These are phyloP conservation scores for Ctena decussata DNA, from an alignment of 2,888 invertebrate genomes.

Conservation along the genomic window DNA sequence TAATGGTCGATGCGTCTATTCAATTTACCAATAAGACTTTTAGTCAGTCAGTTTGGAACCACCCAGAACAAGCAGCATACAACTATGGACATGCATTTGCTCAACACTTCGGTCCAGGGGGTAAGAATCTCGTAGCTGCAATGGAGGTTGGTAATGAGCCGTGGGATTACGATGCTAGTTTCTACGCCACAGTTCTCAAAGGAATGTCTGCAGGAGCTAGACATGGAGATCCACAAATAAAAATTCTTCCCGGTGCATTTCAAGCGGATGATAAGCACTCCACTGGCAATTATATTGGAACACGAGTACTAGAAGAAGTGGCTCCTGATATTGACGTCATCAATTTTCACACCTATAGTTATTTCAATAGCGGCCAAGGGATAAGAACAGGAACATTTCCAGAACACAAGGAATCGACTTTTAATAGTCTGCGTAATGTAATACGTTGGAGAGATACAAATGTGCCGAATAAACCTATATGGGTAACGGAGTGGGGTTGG, in stretches of 20 bases:
- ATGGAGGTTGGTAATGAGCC: conserved; percentile 78
- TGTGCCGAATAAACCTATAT: conserved; percentile 68
- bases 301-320: conserved; percentile 64
- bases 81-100: conserved; percentile 72
- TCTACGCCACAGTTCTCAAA: conserved; percentile 69
- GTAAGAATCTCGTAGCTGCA: conserved; percentile 68
- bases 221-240: conserved; percentile 61
- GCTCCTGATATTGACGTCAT: conserved; percentile 66
- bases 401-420: conserved; percentile 70
- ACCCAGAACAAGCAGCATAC: conserved; percentile 61
- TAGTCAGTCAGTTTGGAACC: conserved; percentile 67
- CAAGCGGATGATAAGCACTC: conserved; percentile 72
- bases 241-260: conserved; percentile 73
- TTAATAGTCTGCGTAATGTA: conserved; percentile 70
- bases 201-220: conserved; percentile 73
- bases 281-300: conserved; percentile 73
- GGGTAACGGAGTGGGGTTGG: conserved; percentile 81
- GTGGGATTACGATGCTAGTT: conserved; percentile 74
- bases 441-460: conserved; percentile 74
- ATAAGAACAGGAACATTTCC: conserved; percentile 69
- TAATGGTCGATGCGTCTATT: conserved; percentile 70
- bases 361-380: conserved; percentile 59
- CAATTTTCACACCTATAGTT: conserved; percentile 76
- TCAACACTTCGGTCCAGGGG: conserved; percentile 73
- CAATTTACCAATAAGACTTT: conserved; percentile 72